phyloP scores from a whole-genome alignment of 2,797 vertebrate species.

The Lophius americanus region DNA sequence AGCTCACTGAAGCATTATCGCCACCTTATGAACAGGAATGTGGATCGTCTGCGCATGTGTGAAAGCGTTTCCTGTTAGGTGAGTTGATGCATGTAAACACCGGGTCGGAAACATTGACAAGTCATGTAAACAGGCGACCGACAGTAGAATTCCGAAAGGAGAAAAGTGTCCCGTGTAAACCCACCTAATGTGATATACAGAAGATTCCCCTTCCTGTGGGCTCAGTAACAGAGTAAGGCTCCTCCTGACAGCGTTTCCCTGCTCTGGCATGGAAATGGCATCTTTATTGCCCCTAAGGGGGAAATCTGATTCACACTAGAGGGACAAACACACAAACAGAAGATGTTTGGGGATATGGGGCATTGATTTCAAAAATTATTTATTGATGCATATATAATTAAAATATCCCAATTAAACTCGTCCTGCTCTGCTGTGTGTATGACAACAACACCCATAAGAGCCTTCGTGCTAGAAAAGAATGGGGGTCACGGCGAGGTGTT shows the following conservation, averaged over 20 bases:
- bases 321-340: slow-evolving; percentile 1
- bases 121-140: too few relatives aligned
- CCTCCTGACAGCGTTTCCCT: slow-evolving; percentile 3
- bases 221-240: neutral
- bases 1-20: too few relatives aligned
- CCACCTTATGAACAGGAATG: too few relatives aligned
- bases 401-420: slow-evolving; percentile 6
- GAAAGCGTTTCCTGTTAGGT: too few relatives aligned
- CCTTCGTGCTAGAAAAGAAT: neutral
- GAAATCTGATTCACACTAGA: neutral
- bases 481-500: neutral
- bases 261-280: neutral
- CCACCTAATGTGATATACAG: too few relatives aligned
- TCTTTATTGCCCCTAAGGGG: neutral
- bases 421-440: neutral
- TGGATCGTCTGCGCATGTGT: too few relatives aligned
- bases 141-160: too few relatives aligned
- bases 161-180: too few relatives aligned
- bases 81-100: too few relatives aligned
- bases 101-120: too few relatives aligned
- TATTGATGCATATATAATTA: slow-evolving; percentile 3
- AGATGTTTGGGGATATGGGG: neutral
- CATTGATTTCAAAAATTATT: neutral
- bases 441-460: slow-evolving; percentile 9
- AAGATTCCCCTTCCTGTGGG: too few relatives aligned